Evolutionary conservation across 2,113 vertebrate genomes (phyloP), one percentile per base, ranked within the genome.

Genomic region (Trinectes maculatus): DNA sequence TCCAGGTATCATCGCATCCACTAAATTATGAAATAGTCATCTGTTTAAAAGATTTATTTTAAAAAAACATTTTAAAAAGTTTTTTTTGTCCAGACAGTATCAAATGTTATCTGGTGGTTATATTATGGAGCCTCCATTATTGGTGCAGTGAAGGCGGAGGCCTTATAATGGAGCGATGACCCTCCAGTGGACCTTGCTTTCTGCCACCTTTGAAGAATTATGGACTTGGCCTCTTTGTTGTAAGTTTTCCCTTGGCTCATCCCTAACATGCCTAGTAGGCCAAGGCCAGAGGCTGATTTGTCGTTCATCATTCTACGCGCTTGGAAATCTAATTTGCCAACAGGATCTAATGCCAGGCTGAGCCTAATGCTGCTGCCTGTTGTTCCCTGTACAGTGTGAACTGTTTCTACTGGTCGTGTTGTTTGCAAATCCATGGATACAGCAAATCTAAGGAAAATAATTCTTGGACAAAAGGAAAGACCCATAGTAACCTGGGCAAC

Each of bases 381-480:
- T 66, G 33, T 69, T 51, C 31, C 25, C 22, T 74, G 9, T 34
- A 54, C 52, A 4, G 39, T n/a, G 48, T 34, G 62, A n/a, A 51
- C 60, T 8, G 10, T 49, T 58, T 31, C 42, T 74, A 33, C 19
- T 28, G 19, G 15, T 0, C 13, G 60, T 16, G 36, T 55, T 21
- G 24, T 28, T 63, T 57, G 15, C 39, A 72, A 61, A 71, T 79
- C 24, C 75, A 72, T 78, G 74, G 84, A 75, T 46, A 73, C 73
- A 44, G 56, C 37, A 36, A 49, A 53, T 52, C 24, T 21, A 62
- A 48, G 42, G 12, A 70, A 49, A 62, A 71, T 52, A 22, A 40
- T 31, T 58, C 9, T 26, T 58, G 34, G n/a, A 64, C 40, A 65
- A 72, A 56, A 15, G 29, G 34, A 36, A 10, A 33, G 18, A 31